These are phyloP conservation scores for Dastarcus helophoroides DNA, from an alignment of 2,888 invertebrate species.

Conservation along the genomic window DNA sequence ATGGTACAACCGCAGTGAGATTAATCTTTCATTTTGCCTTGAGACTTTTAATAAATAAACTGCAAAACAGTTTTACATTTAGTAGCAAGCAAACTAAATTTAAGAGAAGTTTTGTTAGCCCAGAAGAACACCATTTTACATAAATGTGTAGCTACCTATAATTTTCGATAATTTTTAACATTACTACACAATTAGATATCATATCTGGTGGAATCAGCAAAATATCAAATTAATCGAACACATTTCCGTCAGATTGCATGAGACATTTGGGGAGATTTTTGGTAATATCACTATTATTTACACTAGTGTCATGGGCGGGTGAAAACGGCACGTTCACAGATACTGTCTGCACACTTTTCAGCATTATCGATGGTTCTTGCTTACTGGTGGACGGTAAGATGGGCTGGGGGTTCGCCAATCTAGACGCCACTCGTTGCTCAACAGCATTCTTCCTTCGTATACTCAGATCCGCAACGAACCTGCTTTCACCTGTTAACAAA, in stretches of 20 bases:
- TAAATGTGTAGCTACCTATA: too few species aligned
- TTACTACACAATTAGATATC: too few species aligned
- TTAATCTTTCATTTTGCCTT: too few species aligned
- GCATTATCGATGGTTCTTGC: conserved; percentile 2
- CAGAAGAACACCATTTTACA: too few species aligned
- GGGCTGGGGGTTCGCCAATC: conserved; percentile 24
- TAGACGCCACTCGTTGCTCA: conserved; percentile 24
- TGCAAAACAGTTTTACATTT: too few species aligned
- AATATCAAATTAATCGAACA: conserved; percentile 24
- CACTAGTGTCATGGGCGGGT: conserved; percentile 19
- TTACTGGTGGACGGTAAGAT: conserved; percentile 17
- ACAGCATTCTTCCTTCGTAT: conserved; percentile 33
- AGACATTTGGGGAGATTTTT: conserved; percentile 26
- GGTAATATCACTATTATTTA: conserved; percentile 17
- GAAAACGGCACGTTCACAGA: conserved; percentile 22
- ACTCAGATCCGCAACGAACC: conserved; percentile 40
- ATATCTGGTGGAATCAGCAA: too few species aligned
- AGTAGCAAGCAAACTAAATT: too few species aligned
- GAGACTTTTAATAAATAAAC: too few species aligned
- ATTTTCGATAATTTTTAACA: too few species aligned
- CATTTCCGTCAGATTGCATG: conserved; percentile 22
- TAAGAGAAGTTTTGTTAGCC: too few species aligned
- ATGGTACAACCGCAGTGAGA: too few species aligned
- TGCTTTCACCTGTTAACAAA: conserved; percentile 41
- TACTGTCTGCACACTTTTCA: conserved; percentile 16